Percentiles rank a stretch among this genome's conserved stretches.
These are phyloP conservation scores for Drosophila maculinotata DNA, from an alignment of 2,888 invertebrate genomes.

Conservation along the genomic window DNA sequence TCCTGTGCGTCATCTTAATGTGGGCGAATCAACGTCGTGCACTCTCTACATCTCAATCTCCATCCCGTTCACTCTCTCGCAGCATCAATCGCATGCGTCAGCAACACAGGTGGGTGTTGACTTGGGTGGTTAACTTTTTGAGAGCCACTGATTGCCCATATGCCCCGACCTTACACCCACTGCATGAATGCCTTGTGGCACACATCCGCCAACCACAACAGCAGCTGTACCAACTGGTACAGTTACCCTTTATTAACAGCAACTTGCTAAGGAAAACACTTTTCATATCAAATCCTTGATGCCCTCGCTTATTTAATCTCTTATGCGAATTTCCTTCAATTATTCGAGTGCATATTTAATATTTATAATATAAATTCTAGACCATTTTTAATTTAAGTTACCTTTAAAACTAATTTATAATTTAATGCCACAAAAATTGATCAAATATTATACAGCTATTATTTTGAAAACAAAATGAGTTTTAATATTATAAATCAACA, in stretches of 20 bases:
- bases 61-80: slow-evolving; percentile 9
- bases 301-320: background rate
- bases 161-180: background rate
- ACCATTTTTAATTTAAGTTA: too few relatives aligned
- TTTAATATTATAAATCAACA: too few relatives aligned
- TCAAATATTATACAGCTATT: too few relatives aligned
- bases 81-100: slow-evolving; percentile 1
- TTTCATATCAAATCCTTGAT: too few relatives aligned
- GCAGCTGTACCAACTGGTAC: slow-evolving; percentile 1
- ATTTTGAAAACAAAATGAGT: too few relatives aligned
- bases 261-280: too few relatives aligned
- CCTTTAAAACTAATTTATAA: too few relatives aligned
- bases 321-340: too few relatives aligned
- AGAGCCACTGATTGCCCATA: slow-evolving; percentile 49
- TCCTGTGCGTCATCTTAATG: slow-evolving; percentile 26
- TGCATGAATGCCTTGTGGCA: background rate
- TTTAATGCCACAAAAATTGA: too few relatives aligned
- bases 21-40: slow-evolving; percentile 64
- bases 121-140: slow-evolving; percentile 40
- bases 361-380: too few relatives aligned
- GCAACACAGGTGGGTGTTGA: slow-evolving; percentile 62
- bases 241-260: background rate
- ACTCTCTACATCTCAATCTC: slow-evolving; percentile 21
- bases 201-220: slow-evolving; percentile 22
- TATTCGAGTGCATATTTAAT: too few relatives aligned